A percentile compares a stretch with the other conserved stretches of the same genome.
Conservation (phyloP, 2,888 invertebrate genomes). For the Agonum fuliginosum region DNA sequence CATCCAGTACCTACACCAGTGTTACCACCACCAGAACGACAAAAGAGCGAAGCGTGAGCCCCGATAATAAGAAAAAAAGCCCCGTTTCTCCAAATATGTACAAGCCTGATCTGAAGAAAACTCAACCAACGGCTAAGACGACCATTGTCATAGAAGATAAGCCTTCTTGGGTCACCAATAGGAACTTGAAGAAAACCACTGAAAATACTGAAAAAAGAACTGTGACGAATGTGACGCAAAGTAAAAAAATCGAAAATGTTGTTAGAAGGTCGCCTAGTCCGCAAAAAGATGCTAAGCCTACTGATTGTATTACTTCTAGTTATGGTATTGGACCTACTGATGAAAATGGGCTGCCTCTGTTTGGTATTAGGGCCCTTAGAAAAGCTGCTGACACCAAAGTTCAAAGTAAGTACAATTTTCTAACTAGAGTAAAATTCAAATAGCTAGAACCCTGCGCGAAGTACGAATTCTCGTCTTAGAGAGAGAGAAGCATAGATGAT, state of each 20-base stretch:
- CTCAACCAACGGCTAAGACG: slow-evolving; percentile 69
- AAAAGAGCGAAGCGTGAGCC: slow-evolving; percentile 68
- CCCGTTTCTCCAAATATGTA: slow-evolving; percentile 59
- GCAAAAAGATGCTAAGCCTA: slow-evolving; percentile 70
- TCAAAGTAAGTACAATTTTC: slow-evolving; percentile 79
- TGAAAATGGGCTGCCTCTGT: slow-evolving; percentile 85
- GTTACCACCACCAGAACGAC: slow-evolving; percentile 64
- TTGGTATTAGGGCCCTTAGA: slow-evolving; percentile 84
- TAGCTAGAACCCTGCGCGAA: no score
- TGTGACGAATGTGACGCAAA: slow-evolving; percentile 63
- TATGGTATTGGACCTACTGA: slow-evolving; percentile 90
- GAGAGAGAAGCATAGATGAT: no score
- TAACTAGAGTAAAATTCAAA: no score
- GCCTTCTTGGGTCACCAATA: slow-evolving; percentile 79
- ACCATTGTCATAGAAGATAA: slow-evolving; percentile 73
- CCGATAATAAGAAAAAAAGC: slow-evolving; percentile 59
- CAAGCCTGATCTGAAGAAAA: slow-evolving; percentile 67
- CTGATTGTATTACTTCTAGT: slow-evolving; percentile 84
- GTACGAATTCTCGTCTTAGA: no score
- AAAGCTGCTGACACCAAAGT: slow-evolving; percentile 72
- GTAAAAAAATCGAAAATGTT: slow-evolving; percentile 66
- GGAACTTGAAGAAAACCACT: slow-evolving; percentile 76
- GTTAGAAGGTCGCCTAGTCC: slow-evolving; percentile 69
- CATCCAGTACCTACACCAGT: slow-evolving; percentile 65
- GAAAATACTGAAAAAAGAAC: slow-evolving; percentile 68